Conservation (phyloP, 2,888 invertebrate species). For the Dicranocentrus wangi region DNA sequence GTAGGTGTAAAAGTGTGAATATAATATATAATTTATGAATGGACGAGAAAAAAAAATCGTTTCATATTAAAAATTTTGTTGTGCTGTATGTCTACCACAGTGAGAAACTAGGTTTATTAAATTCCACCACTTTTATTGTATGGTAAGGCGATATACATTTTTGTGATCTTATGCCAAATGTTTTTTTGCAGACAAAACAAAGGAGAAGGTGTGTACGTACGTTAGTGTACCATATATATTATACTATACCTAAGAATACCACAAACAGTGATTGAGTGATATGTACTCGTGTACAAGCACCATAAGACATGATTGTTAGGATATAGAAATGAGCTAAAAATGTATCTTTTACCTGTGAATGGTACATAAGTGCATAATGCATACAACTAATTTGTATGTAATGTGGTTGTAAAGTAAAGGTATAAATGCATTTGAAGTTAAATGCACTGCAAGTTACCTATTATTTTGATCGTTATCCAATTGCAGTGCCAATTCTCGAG, state of each 20-base stretch:
- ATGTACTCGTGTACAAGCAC: too few relatives aligned
- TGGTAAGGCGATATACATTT: background rate
- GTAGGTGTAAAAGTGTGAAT: conserved; percentile 6
- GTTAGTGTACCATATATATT: too few relatives aligned
- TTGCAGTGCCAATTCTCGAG: conserved; percentile 43
- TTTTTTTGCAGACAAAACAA: conserved; percentile 1
- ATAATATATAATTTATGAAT: conserved; percentile 2
- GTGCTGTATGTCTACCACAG: background rate
- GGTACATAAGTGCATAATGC: too few relatives aligned
- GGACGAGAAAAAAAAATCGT: background rate
- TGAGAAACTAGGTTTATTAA: conserved; percentile 32
- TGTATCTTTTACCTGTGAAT: too few relatives aligned
- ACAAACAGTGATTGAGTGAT: too few relatives aligned
- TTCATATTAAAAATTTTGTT: background rate
- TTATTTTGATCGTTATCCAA: conserved; percentile 41
- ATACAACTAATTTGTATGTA: too few relatives aligned
- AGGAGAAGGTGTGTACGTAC: too few relatives aligned
- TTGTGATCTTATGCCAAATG: background rate
- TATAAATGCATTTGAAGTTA: background rate
- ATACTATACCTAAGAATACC: too few relatives aligned
- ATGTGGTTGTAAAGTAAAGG: too few relatives aligned
- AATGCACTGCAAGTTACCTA: too few relatives aligned
- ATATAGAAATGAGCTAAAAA: too few relatives aligned
- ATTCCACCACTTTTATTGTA: conserved; percentile 10
- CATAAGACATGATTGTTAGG: too few relatives aligned